Base-by-base conservation (phyloP, 2,888 invertebrate species). In the Thyatira batis region DNA sequence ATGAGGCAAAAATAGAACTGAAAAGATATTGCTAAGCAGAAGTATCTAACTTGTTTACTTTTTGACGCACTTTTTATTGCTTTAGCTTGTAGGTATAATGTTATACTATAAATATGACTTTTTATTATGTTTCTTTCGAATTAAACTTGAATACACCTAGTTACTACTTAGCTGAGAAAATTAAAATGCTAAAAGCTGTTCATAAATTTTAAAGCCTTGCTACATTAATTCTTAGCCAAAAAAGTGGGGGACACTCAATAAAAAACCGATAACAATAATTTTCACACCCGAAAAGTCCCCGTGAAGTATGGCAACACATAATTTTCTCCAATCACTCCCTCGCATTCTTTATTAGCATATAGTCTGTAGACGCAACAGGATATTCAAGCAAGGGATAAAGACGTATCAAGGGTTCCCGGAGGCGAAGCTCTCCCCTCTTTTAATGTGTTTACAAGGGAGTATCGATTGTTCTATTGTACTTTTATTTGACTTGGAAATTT, bases 401-500 rank as follows among this genome's bases (percentile, higher is more conserved):
- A 84, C 73, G 82, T 81, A 83, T 82, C 77, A 76, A 79, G 80
- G 83, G 79, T 78, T n/a, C 76, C 76, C 67, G 65, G 65, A 57
- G 62, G 69, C 68, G 56, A 55, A 58, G 50, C 61, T 63, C 53
- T 60, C 76, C 80, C 87, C 87, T 85, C 86, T 80, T 84, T 84
- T 90, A 91, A 92, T 90, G 90, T 92, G 91, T 91, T 92, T 91
- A 92, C 91, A 90, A 86, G 85, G 81, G 82, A 86, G 86, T 91
- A 91, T 91, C 89, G 91, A 92, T 90, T 91, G 89, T 90, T 84
- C 82, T 78, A 85, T 86, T 88, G 86, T 86, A 83, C 79, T 86
- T 87, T 86, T 90, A 89, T 92, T 90, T 90, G 88, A 89, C 87
- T 92, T 89, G 89, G 79, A 89, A 90, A 90, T 90, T 84, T 79